A percentile compares a stretch with the other conserved stretches of the same genome.
phyloP scores from a whole-genome alignment of 2,888 invertebrate genomes.

The Cheilosia scutellata region DNA sequence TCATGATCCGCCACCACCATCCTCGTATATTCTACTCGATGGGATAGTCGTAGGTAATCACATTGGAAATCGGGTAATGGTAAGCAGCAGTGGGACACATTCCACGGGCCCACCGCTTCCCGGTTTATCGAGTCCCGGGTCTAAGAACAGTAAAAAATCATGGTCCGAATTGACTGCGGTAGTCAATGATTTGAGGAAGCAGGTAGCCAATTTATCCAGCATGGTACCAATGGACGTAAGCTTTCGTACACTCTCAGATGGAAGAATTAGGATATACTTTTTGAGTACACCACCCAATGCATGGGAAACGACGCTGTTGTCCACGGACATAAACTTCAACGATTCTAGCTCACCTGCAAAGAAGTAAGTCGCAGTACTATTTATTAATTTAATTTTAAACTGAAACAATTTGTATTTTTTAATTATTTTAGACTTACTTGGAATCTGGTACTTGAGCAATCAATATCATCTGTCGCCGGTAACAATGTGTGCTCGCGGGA shows the following conservation, averaged over 20 bases:
- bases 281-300: conserved; percentile 94
- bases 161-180: conserved; percentile 93
- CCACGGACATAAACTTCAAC: conserved; percentile 91
- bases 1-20: conserved; percentile 80
- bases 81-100: conserved; percentile 76
- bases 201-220: conserved; percentile 90
- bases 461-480: conserved; percentile 88
- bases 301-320: conserved; percentile 95
- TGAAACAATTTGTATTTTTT: not conserved
- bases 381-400: not conserved
- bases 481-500: conserved; percentile 90
- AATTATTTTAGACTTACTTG: conserved; percentile 87
- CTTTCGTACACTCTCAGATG: conserved; percentile 91
- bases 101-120: conserved; percentile 51
- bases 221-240: conserved; percentile 93
- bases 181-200: conserved; percentile 92
- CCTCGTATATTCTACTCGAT: conserved; percentile 82
- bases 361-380: conserved; percentile 25
- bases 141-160: conserved; percentile 83
- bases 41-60: conserved; percentile 81
- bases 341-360: conserved; percentile 77
- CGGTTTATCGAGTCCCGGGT: conserved; percentile 22
- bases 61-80: conserved; percentile 80
- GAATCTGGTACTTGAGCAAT: conserved; percentile 93
- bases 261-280: conserved; percentile 94